These are phyloP conservation scores for Drosophila bocqueti DNA, from an alignment of 1,140 invertebrate genomes.

Conservation along the genomic window DNA sequence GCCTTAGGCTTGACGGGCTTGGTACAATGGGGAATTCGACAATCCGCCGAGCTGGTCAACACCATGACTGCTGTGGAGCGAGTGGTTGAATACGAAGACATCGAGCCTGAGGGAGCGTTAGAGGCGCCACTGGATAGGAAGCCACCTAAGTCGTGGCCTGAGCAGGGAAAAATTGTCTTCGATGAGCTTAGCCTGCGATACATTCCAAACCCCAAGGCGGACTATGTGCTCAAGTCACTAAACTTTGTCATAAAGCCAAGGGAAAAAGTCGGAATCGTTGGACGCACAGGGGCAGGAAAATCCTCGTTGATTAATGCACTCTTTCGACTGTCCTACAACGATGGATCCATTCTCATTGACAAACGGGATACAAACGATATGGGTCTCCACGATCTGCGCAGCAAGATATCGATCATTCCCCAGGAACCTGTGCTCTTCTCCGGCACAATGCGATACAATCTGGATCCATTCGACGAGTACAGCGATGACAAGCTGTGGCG, in stretches of 20 bases:
- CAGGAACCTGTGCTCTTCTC: too few relatives aligned
- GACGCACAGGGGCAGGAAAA: slow-evolving; percentile 94
- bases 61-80: slow-evolving; percentile 93
- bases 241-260: slow-evolving; percentile 56
- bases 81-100: slow-evolving; percentile 90
- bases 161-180: slow-evolving; percentile 89
- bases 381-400: slow-evolving; percentile 90
- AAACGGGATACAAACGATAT: slow-evolving; percentile 87
- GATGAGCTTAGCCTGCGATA: slow-evolving; percentile 89
- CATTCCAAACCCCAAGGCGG: slow-evolving; percentile 87
- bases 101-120: slow-evolving; percentile 89
- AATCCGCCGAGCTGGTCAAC: slow-evolving; percentile 93
- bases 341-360: slow-evolving; percentile 91
- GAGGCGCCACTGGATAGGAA: slow-evolving; percentile 88
- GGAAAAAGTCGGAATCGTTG: slow-evolving; percentile 92
- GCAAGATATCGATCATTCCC: slow-evolving; percentile 94
- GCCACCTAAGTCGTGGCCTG: slow-evolving; percentile 90
- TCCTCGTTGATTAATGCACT: neutral
- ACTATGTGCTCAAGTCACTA: slow-evolving; percentile 87
- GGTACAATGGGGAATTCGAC: slow-evolving; percentile 94
- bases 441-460: too few relatives aligned
- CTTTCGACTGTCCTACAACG: slow-evolving; percentile 76
- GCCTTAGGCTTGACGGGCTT: slow-evolving; percentile 88
- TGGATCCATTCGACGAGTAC: too few relatives aligned
- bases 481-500: too few relatives aligned